These are phyloP conservation scores for Lasaia peninsularis DNA, from an alignment of 1,140 invertebrate species.

Conservation along the genomic window DNA sequence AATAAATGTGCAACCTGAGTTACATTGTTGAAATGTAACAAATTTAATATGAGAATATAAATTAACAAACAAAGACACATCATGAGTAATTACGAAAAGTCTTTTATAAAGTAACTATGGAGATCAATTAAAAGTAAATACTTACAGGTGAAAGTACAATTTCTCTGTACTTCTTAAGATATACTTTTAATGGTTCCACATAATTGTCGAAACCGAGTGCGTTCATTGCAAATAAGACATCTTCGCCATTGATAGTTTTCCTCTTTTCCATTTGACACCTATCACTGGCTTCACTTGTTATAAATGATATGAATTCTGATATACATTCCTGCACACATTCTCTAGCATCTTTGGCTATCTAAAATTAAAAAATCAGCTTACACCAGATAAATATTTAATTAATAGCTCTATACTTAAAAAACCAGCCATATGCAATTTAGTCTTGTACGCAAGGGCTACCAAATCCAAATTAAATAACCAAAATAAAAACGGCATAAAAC, in stretches of 20 bases:
- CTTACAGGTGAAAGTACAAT: conserved; percentile 66
- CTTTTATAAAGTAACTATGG: too few relatives aligned
- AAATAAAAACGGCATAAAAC: too few relatives aligned
- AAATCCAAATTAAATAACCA: too few relatives aligned
- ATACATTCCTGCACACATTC: conserved; percentile 99
- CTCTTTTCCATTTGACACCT: conserved; percentile 97
- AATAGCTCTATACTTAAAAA: background rate
- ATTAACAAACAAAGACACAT: too few relatives aligned
- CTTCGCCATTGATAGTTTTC: conserved; percentile 99
- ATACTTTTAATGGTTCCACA: conserved; percentile 97
- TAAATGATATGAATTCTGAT: conserved; percentile 99
- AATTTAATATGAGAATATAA: too few relatives aligned
- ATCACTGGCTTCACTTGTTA: conserved; percentile 98
- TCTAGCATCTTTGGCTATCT: conserved; percentile 99
- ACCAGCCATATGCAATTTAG: too few relatives aligned
- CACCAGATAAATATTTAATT: background rate
- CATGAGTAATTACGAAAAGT: too few relatives aligned
- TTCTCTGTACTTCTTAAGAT: conserved; percentile 98
- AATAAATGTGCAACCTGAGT: too few relatives aligned
- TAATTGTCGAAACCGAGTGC: conserved; percentile 99
- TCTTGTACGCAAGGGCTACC: too few relatives aligned
- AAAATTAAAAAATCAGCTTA: conserved; percentile 47
- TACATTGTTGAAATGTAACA: too few relatives aligned
- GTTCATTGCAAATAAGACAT: conserved; percentile 97
- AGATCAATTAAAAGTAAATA: conserved; percentile 16